Conservation (phyloP, 1,140 invertebrate species). For the Rhynchophorus ferrugineus region DNA sequence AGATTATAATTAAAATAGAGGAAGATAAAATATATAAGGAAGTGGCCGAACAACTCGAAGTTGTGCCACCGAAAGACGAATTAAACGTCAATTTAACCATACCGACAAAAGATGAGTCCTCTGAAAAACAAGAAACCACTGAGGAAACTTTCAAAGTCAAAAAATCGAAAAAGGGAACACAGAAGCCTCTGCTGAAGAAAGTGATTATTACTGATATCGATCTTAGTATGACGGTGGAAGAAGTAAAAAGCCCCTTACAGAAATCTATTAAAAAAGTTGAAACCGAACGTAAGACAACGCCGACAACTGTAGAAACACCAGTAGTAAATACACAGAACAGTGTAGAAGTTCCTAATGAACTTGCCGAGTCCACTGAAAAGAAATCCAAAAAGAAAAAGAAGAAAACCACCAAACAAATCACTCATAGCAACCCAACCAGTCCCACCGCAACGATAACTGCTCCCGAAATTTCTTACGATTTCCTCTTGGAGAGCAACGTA, state of each 20-base stretch:
- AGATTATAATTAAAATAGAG: conserved; percentile 17
- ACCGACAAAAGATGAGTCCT: not conserved
- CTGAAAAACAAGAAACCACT: not conserved
- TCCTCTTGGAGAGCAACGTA: conserved; percentile 27
- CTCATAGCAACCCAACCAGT: conserved; percentile 10
- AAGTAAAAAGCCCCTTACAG: conserved; percentile 17
- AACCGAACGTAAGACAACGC: conserved; percentile 1
- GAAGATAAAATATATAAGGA: not conserved
- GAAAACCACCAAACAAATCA: conserved; percentile 17
- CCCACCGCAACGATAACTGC: conserved; percentile 12
- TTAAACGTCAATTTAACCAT: not conserved
- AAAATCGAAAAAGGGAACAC: conserved; percentile 27
- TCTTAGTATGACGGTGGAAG: conserved; percentile 8
- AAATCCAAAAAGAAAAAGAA: conserved; percentile 35
- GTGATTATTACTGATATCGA: conserved; percentile 35
- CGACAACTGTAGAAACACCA: not conserved
- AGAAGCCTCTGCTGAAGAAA: conserved; percentile 27
- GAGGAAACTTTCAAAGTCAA: conserved; percentile 23
- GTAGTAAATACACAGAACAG: too few species aligned
- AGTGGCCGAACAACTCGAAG: not conserved
- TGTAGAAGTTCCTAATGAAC: conserved; percentile 8
- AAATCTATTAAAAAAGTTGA: conserved; percentile 14
- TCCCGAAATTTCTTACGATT: conserved; percentile 30
- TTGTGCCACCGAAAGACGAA: not conserved
- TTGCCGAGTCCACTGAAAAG: conserved; percentile 14